Conservation (phyloP, 2,888 invertebrate genomes). For the Rhagonycha lutea region DNA sequence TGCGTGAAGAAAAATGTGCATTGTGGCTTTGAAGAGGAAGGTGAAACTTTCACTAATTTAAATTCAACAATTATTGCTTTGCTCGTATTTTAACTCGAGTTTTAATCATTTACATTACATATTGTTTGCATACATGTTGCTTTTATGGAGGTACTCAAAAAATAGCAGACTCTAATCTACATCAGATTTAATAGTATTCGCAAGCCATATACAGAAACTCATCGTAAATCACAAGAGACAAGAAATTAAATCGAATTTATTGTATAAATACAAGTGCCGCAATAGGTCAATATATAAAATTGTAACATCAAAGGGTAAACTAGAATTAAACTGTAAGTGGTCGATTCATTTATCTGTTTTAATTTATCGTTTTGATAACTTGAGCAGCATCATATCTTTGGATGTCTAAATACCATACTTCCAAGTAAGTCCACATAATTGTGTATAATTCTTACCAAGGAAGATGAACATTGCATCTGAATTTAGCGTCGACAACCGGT, state of each 20-base stretch:
- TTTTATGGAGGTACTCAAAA: not conserved
- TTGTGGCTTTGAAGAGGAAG: not conserved
- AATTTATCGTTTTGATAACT: not conserved
- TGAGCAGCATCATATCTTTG: not conserved
- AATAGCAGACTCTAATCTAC: not conserved
- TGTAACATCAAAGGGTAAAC: not conserved
- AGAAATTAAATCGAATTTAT: not conserved
- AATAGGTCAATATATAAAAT: not conserved
- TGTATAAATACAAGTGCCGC: not conserved
- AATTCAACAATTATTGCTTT: not conserved
- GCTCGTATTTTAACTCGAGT: not conserved
- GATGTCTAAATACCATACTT: not conserved
- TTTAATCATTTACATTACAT: not conserved
- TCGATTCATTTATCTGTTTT: not conserved
- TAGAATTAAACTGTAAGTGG: too few relatives aligned
- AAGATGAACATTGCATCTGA: too few relatives aligned
- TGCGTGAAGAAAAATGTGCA: not conserved
- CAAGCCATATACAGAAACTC: not conserved
- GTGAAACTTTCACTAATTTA: not conserved
- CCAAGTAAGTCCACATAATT: too few relatives aligned
- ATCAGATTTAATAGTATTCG: not conserved
- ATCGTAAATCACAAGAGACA: not conserved
- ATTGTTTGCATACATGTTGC: not conserved
- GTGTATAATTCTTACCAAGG: too few relatives aligned
- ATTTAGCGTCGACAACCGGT: too few relatives aligned